phyloP scores from a whole-genome alignment of 2,888 invertebrate genomes.

The Dicyrtoma fusca region DNA sequence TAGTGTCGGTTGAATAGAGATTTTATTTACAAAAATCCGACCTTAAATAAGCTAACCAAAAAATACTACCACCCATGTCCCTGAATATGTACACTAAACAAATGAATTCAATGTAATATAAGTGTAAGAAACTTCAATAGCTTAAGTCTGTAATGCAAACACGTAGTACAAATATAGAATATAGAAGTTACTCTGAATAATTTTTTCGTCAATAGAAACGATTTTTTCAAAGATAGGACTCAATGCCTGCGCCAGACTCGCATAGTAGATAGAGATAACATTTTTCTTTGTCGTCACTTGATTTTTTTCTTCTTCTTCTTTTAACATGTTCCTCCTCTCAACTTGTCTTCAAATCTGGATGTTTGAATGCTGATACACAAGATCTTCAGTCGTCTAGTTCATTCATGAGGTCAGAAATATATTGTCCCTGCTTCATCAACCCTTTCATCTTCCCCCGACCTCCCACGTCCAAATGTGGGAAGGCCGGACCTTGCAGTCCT shows the following conservation, averaged over 20 bases:
- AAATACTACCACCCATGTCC: constrained; percentile 29
- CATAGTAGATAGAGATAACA: constrained; percentile 12
- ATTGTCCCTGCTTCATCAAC: constrained; percentile 23
- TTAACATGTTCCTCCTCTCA: constrained; percentile 11
- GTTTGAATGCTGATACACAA: constrained; percentile 30
- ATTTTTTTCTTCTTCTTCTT: too few relatives aligned
- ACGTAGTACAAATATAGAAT: constrained; percentile 31
- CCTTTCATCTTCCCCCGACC: constrained; percentile 16
- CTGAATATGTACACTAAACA: constrained; percentile 16
- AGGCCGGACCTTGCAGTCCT: constrained; percentile 2
- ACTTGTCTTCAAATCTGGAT: constrained; percentile 9
- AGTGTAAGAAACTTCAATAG: background rate
- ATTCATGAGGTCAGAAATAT: constrained; percentile 33
- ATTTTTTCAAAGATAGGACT: constrained; percentile 5
- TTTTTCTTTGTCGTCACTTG: too few relatives aligned
- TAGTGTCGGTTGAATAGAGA: background rate
- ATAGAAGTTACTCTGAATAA: constrained; percentile 31
- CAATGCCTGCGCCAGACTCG: background rate
- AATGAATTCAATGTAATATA: constrained; percentile 8
- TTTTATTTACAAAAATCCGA: constrained; percentile 24
- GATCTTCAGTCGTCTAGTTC: constrained; percentile 36
- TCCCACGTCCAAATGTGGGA: constrained; percentile 12
- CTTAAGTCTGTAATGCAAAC: constrained; percentile 26
- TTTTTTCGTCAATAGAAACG: constrained; percentile 16
- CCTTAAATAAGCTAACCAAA: constrained; percentile 27